These are phyloP conservation scores for Lepidiolamprologus cunningtoni DNA, from an alignment of 2,113 vertebrate genomes.

Conservation along the genomic window DNA sequence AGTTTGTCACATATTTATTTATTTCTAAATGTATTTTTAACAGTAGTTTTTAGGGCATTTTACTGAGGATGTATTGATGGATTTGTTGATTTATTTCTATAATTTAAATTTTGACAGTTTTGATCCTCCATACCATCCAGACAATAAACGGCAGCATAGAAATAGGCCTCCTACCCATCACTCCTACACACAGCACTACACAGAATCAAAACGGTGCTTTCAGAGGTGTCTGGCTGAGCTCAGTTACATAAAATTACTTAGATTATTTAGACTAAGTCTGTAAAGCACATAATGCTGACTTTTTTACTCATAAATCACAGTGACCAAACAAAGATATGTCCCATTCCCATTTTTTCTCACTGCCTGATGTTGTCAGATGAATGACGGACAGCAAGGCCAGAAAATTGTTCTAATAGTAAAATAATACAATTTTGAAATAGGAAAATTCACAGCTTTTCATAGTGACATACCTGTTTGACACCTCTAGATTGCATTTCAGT, in stretches of 20 bases:
- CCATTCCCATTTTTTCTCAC: neutral
- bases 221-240: neutral
- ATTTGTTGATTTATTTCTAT: neutral
- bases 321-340: neutral
- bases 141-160: neutral
- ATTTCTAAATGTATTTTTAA: neutral
- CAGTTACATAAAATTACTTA: neutral
- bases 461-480: fast-evolving
- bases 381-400: neutral
- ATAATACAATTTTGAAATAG: fast-evolving
- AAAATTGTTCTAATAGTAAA: no score
- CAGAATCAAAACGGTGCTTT: neutral
- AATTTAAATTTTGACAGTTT: neutral
- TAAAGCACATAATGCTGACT: neutral
- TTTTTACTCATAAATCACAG: neutral
- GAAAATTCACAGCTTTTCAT: fast-evolving
- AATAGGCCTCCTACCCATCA: neutral
- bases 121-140: neutral
- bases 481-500: neutral
- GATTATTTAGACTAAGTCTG: neutral
- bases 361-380: neutral
- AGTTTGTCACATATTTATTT: neutral
- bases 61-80: neutral
- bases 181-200: neutral
- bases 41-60: neutral